A percentile compares a stretch with the other conserved stretches of the same genome.
Evolutionary conservation across 2,888 invertebrate genomes (phyloP).

Genomic region (Minunthozetes semirufus): DNA sequence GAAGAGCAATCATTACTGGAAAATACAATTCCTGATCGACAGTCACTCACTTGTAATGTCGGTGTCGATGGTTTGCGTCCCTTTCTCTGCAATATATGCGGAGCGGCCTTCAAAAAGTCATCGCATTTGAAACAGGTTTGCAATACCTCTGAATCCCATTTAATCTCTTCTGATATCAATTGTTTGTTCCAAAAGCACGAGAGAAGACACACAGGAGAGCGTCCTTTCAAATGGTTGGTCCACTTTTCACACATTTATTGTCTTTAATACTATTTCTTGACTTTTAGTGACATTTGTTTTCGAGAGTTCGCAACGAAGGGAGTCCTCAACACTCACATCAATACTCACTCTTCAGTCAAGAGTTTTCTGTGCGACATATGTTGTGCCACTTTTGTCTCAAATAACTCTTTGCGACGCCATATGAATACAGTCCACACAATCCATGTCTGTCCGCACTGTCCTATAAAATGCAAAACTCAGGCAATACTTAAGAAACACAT

Average conservation of each 20-base stretch:
- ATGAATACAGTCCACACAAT: constrained; percentile 46
- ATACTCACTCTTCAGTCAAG: constrained; percentile 54
- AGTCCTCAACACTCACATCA: constrained; percentile 54
- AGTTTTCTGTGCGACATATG: constrained; percentile 59
- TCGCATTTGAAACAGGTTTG: constrained; percentile 55
- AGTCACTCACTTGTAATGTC: too few species aligned
- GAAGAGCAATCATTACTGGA: too few species aligned
- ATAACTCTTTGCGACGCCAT: constrained; percentile 68
- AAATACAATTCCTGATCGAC: too few species aligned
- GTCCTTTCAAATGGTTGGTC: constrained; percentile 47
- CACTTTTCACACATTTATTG: constrained; percentile 43
- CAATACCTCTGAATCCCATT: constrained; percentile 52
- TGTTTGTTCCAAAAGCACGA: constrained; percentile 46
- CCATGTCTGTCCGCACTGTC: neutral
- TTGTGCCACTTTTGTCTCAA: constrained; percentile 58
- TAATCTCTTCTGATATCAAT: constrained; percentile 47
- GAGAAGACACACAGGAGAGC: constrained; percentile 52
- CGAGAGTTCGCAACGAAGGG: constrained; percentile 46
- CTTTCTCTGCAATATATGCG: constrained; percentile 48
- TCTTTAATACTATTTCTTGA: too few species aligned
- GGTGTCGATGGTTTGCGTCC: neutral
- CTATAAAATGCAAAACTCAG: neutral
- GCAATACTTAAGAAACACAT: neutral
- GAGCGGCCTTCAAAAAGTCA: constrained; percentile 54
- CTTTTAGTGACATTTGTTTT: too few species aligned